Evolutionary conservation across 2,888 invertebrate species (phyloP).

Genomic region (Hofmannophila pseudospretella): DNA sequence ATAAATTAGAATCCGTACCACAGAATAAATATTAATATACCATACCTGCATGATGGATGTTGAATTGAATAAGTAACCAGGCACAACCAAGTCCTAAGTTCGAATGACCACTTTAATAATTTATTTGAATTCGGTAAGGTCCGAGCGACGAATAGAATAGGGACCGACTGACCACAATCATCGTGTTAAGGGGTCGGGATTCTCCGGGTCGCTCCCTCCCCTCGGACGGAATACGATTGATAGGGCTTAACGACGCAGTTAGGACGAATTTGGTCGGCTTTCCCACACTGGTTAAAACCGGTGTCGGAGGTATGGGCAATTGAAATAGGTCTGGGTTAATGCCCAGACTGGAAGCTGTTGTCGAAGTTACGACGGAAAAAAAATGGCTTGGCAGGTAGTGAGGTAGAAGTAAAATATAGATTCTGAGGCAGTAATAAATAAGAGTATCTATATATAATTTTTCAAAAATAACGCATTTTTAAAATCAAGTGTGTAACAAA

Average conservation of each 20-base stretch:
- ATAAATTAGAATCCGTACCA: background rate
- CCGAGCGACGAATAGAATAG: slow-evolving; percentile 42
- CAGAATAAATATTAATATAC: no score
- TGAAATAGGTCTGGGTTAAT: background rate
- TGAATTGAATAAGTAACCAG: background rate
- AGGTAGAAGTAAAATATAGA: no score
- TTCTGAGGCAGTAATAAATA: no score
- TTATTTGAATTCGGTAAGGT: slow-evolving; percentile 33
- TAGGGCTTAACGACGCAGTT: slow-evolving; percentile 46
- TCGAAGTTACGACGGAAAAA: no score
- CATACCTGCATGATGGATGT: slow-evolving; percentile 4
- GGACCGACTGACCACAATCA: slow-evolving; percentile 54
- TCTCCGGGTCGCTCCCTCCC: slow-evolving; percentile 55
- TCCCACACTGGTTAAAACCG: slow-evolving; percentile 7
- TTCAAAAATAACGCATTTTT: no score
- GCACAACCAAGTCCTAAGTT: background rate
- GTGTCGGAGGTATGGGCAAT: background rate
- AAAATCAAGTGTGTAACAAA: no score
- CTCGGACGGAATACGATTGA: slow-evolving; percentile 53
- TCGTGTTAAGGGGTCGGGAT: slow-evolving; percentile 54
- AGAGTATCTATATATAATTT: no score
- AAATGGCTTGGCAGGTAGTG: no score
- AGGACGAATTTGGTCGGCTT: slow-evolving; percentile 28
- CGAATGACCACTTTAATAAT: background rate
- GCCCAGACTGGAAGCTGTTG: no score